phyloP scores from a whole-genome alignment of 2,888 invertebrate genomes.

The Phlogophora meticulosa region DNA sequence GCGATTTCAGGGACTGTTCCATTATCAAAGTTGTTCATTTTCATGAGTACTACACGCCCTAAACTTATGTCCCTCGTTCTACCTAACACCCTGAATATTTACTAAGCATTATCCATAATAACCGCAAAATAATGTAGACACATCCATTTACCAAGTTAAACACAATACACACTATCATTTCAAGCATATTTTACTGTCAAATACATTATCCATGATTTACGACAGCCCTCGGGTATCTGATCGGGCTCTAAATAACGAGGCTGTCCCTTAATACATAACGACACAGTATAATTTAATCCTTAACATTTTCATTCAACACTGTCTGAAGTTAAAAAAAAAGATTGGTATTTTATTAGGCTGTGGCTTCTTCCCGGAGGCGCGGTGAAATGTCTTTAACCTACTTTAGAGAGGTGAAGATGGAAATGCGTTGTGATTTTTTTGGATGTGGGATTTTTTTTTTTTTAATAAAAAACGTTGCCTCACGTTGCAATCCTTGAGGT shows the following conservation, averaged over 20 bases:
- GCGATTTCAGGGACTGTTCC: too few relatives aligned
- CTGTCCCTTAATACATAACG: constrained; percentile 50
- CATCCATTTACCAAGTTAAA: constrained; percentile 42
- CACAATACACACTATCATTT: constrained; percentile 56
- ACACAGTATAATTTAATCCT: constrained; percentile 46
- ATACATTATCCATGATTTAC: constrained; percentile 69
- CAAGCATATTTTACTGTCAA: constrained; percentile 68
- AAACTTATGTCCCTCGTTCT: too few relatives aligned
- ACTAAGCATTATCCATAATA: neutral
- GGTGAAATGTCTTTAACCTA: constrained; percentile 52
- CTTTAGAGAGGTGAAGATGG: constrained; percentile 44
- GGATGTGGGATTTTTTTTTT: too few relatives aligned
- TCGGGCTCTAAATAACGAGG: constrained; percentile 62
- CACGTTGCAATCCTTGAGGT: too few relatives aligned
- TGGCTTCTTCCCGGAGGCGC: constrained; percentile 29
- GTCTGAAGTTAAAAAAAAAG: constrained; percentile 1
- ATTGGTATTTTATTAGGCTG: constrained; percentile 37
- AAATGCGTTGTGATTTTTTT: constrained; percentile 31
- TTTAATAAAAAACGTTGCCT: too few relatives aligned
- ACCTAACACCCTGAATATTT: too few relatives aligned
- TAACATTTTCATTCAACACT: constrained; percentile 14
- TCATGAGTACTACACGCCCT: too few relatives aligned
- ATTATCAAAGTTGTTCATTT: too few relatives aligned
- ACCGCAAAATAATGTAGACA: neutral
- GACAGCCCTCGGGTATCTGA: constrained; percentile 62